A percentile compares a stretch with the other conserved stretches of the same genome.
These are phyloP conservation scores for Enteromius trimaculatus DNA, from an alignment of 2,797 vertebrate genomes.

Conservation along the genomic window DNA sequence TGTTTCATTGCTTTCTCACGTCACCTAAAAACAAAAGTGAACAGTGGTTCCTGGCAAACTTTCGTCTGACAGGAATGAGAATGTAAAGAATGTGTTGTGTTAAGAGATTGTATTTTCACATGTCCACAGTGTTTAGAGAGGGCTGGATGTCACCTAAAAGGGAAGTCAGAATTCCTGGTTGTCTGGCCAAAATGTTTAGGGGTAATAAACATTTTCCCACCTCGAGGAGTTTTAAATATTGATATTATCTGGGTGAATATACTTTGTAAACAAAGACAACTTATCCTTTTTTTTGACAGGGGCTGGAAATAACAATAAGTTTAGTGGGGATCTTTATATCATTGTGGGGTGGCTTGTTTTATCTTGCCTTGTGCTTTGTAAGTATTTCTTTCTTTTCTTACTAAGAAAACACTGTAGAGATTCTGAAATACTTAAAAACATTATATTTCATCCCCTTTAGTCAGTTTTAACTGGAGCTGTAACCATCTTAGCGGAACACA, in stretches of 20 bases:
- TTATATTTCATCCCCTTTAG: background rate
- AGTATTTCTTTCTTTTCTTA: background rate
- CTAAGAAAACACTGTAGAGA: background rate
- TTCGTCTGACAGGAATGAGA: too few relatives aligned
- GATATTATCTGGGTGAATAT: background rate
- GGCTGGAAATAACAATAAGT: background rate
- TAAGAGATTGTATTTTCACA: too few relatives aligned
- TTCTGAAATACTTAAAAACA: too few relatives aligned
- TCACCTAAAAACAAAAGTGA: too few relatives aligned
- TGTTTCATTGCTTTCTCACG: too few relatives aligned
- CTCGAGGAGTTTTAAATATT: background rate
- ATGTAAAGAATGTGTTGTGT: too few relatives aligned
- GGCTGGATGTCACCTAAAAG: too few relatives aligned
- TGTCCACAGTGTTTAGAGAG: too few relatives aligned
- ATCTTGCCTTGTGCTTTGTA: background rate
- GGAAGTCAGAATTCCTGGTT: too few relatives aligned
- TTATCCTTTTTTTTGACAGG: background rate
- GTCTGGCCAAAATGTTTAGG: too few relatives aligned
- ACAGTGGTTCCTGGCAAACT: too few relatives aligned
- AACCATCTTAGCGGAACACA: background rate
- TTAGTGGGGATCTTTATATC: background rate
- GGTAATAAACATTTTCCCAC: too few relatives aligned
- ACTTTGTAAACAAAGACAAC: background rate
- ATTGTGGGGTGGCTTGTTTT: background rate
- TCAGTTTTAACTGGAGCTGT: background rate